Evolutionary conservation across 2,888 invertebrate genomes (phyloP), one percentile per base, ranked within the genome.

Genomic region (Cremastobaeus sp.): DNA sequence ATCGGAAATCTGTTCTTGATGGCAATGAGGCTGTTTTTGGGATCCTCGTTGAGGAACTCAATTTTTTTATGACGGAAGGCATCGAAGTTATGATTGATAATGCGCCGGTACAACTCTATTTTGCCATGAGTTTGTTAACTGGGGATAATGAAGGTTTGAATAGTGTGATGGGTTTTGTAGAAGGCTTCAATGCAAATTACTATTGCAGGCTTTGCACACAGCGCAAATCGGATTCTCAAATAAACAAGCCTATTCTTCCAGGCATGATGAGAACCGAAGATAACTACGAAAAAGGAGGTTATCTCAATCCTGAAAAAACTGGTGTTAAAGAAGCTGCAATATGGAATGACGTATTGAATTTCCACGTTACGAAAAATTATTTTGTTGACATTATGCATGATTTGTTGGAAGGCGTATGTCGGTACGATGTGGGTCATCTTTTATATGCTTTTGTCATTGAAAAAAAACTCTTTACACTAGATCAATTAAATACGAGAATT

Each of bases 371-470:
- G 6, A 12, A 57, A 14, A 74, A 74, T 59, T 50, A 11, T 18
- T 25, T 17, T 34, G 52, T 52, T 1, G 52, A 62, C 30, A n/a
- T 41, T 2, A 35, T 73, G 45, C 68, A 74, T 41, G 73, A 74
- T 30, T 1, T 57, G 3, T 6, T 55, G 1, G 62, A 60, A 28
- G 52, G 35, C n/a, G 37, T 45, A 3, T 45, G 35, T 34, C 11
- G 15, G 8, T 59, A 59, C 15, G 59, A 35, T 14, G n/a, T 47
- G 11, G 45, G 15, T 6, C 34, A 25, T 11, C 20, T 57, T n/a
- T 20, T 57, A 2, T 1, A 45, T 15, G 0, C 20, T n/a, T 45
- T 45, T 6, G 25, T 57, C 14, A 15, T n/a, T 9, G 11, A 34
- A 20, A 1, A n/a, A n/a, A n/a, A n/a, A n/a, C n/a, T n/a, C n/a